Conservation (phyloP, 2,888 invertebrate genomes). For the Aspidiotus destructor region DNA sequence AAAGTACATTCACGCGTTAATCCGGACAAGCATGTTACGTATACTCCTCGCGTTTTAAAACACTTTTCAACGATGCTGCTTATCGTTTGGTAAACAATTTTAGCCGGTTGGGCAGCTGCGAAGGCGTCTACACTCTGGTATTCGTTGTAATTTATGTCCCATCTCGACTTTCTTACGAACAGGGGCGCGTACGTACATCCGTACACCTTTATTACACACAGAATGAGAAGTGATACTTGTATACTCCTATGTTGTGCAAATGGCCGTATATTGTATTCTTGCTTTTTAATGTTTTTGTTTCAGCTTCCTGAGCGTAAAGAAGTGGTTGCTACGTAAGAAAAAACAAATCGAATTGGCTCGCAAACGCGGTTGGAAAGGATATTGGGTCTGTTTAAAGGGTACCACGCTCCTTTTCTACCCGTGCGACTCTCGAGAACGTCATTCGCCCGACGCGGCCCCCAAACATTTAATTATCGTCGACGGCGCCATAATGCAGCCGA, state of each 20-base stretch:
- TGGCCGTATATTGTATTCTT: background rate
- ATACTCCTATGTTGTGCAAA: background rate
- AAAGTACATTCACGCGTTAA: too few species aligned
- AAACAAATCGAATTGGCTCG: constrained; percentile 93
- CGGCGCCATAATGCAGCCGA: constrained; percentile 95
- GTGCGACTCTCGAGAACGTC: constrained; percentile 74
- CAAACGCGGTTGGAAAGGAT: constrained; percentile 95
- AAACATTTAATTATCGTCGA: constrained; percentile 93
- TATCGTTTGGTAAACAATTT: too few species aligned
- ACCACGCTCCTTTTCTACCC: constrained; percentile 93
- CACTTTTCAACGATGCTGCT: background rate
- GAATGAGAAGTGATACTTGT: too few species aligned
- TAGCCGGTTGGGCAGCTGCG: too few species aligned
- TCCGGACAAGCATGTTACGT: too few species aligned
- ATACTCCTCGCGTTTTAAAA: background rate
- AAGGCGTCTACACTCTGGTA: background rate
- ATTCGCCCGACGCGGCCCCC: constrained; percentile 83
- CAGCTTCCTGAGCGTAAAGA: constrained; percentile 95
- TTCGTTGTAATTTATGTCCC: background rate
- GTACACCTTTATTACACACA: background rate
- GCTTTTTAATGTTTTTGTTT: constrained; percentile 38
- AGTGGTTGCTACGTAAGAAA: constrained; percentile 93
- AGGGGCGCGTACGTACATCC: background rate
- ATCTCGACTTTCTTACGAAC: background rate
- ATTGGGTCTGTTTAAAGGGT: constrained; percentile 97